Percentiles rank a stretch among this genome's conserved stretches.
Evolutionary conservation across 2,888 invertebrate genomes (phyloP).

Genomic region (Caenorhabditis sp.): DNA sequence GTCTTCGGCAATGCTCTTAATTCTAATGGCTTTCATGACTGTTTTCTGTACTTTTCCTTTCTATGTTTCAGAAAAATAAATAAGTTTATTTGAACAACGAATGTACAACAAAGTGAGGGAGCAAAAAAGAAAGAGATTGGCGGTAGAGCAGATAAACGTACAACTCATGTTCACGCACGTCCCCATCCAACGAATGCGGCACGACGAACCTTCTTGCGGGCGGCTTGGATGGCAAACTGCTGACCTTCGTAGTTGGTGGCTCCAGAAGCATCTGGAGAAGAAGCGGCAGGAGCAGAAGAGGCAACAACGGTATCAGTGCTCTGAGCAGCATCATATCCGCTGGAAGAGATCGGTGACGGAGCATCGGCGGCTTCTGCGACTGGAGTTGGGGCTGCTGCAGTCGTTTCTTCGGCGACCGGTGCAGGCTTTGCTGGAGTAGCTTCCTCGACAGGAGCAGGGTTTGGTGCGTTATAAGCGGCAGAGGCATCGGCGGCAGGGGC

Average conservation of each 20-base stretch:
- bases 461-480: slow-evolving; percentile 1
- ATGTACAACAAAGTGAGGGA: slow-evolving; percentile 52
- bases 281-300: slow-evolving; percentile 34
- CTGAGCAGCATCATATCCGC: slow-evolving; percentile 43
- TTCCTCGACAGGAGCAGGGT: slow-evolving; percentile 17
- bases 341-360: slow-evolving; percentile 32
- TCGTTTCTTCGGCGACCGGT: slow-evolving; percentile 11
- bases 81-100: slow-evolving; percentile 59
- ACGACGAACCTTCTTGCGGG: slow-evolving; percentile 46
- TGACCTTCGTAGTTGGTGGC: slow-evolving; percentile 47
- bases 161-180: slow-evolving; percentile 27
- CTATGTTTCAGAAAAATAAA: slow-evolving; percentile 37
- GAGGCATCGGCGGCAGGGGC: slow-evolving; percentile 1
- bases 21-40: slow-evolving; percentile 39
- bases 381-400: slow-evolving; percentile 24
- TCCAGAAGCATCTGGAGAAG: slow-evolving; percentile 29
- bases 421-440: slow-evolving; percentile 11
- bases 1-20: slow-evolving; percentile 35
- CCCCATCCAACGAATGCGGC: slow-evolving; percentile 57
- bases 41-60: neutral
- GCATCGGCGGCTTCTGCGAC: slow-evolving; percentile 19
- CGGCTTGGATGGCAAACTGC: slow-evolving; percentile 47
- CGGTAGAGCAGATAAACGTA: slow-evolving; percentile 25
- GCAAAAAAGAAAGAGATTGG: slow-evolving; percentile 7
- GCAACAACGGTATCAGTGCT: slow-evolving; percentile 39